phyloP scores from a whole-genome alignment of 2,113 vertebrate species.

The Tympanuchus pallidicinctus region DNA sequence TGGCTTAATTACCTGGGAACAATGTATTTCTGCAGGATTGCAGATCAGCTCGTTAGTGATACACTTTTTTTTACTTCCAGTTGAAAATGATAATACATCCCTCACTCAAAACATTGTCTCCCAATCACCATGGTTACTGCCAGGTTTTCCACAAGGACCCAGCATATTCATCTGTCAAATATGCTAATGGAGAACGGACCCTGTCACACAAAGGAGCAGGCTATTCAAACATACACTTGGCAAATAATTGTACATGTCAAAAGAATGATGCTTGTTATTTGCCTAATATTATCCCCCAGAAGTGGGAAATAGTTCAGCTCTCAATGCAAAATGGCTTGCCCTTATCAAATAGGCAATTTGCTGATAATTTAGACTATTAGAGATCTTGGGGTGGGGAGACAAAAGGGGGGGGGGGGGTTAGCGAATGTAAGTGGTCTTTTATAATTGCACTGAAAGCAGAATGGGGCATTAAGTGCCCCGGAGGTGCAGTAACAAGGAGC shows the following conservation, averaged over 20 bases:
- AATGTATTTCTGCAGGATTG: slow-evolving; percentile 36
- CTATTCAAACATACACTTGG: slow-evolving; percentile 80
- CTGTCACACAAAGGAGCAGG: slow-evolving; percentile 76
- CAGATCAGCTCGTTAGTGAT: slow-evolving; percentile 53
- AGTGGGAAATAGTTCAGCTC: slow-evolving; percentile 74
- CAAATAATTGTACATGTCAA: slow-evolving; percentile 84
- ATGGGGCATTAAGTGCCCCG: slow-evolving; percentile 59
- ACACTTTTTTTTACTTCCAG: slow-evolving; percentile 39
- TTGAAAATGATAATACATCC: slow-evolving; percentile 71
- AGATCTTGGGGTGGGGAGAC: slow-evolving; percentile 71
- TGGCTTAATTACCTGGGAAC: slow-evolving; percentile 69
- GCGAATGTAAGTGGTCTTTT: slow-evolving; percentile 71
- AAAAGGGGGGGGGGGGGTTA: neutral
- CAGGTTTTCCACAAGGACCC: slow-evolving; percentile 70
- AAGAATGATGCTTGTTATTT: slow-evolving; percentile 81
- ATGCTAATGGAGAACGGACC: slow-evolving; percentile 72
- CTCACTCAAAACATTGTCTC: slow-evolving; percentile 72
- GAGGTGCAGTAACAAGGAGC: slow-evolving; percentile 54
- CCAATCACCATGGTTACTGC: slow-evolving; percentile 80
- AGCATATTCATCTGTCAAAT: slow-evolving; percentile 77
- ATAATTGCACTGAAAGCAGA: slow-evolving; percentile 76
- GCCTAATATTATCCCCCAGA: slow-evolving; percentile 79
- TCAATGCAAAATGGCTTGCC: slow-evolving; percentile 77
- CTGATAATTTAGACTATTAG: slow-evolving; percentile 75
- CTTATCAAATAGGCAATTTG: slow-evolving; percentile 79